A percentile compares a stretch with the other conserved stretches of the same genome.
phyloP scores from a whole-genome alignment of 2,888 invertebrate species.

The Sinohyriopsis cumingii region DNA sequence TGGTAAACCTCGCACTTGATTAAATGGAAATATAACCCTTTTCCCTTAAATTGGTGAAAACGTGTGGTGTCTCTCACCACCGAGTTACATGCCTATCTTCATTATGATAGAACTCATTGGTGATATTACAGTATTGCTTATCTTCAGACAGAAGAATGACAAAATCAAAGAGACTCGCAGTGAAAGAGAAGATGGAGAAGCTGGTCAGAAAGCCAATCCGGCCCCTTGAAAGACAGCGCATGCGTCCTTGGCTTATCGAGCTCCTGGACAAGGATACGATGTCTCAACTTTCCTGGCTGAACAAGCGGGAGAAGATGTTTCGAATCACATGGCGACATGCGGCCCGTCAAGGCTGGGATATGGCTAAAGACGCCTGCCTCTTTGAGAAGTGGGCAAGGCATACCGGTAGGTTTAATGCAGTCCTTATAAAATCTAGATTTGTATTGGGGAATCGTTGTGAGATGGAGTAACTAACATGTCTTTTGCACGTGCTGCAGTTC shows the following conservation, averaged over 20 bases:
- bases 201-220: constrained; percentile 50
- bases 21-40: too few relatives aligned
- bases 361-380: constrained; percentile 55
- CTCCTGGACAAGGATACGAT: constrained; percentile 47
- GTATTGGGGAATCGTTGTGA: too few relatives aligned
- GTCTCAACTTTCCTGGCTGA: constrained; percentile 57
- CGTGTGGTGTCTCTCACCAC: too few relatives aligned
- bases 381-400: constrained; percentile 65
- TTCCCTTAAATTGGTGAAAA: too few relatives aligned
- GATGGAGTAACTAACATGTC: too few relatives aligned
- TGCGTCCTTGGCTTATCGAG: constrained; percentile 64
- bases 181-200: not conserved
- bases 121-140: too few relatives aligned
- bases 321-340: constrained; percentile 66
- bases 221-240: constrained; percentile 57
- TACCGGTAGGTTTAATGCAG: constrained; percentile 49
- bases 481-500: too few relatives aligned
- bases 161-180: not conserved
- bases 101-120: too few relatives aligned
- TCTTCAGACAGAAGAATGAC: not conserved
- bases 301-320: constrained; percentile 47
- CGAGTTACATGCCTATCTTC: too few relatives aligned
- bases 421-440: not conserved
- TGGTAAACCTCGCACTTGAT: too few relatives aligned
- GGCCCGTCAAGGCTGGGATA: constrained; percentile 61